Base-by-base conservation (phyloP, 2,113 vertebrate genomes). In the Hystrix brachyura region DNA sequence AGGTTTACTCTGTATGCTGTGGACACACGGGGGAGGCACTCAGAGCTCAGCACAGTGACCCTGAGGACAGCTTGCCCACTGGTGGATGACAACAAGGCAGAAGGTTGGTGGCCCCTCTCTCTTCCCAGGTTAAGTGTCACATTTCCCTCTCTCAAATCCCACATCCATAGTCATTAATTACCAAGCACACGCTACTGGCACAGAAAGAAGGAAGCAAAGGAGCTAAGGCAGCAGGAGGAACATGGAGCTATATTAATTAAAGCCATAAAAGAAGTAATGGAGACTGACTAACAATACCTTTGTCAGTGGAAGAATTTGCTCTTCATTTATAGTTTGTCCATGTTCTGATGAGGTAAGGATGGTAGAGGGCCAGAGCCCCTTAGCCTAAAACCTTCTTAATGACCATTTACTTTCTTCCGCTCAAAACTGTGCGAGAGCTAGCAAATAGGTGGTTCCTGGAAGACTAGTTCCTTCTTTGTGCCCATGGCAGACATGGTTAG, bases 1-100 rank as follows among this genome's bases (percentile, higher is more conserved):
- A 99, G 99, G 96, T 99, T 99, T 90, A 99, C 99, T 64, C 99
- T 99, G 12, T 99, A 99, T 0, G 99, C 99, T 0, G 99, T 99
- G 98, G 99, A 99, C 89, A 99, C 99, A 0, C 99, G 99, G 67
- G 99, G 99, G 8, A 99, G 99, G 93, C 99, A 99, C 88, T 99
- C 99, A 0, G 99, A 99, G 87, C 98, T 99, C 34, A 99, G 99
- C 98, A 99, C 99, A 0, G 99, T 99, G 91, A 99, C 99, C 1
- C 98, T 99, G 83, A 99, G 99, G 91, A 99, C 99, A 0, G 99
- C 99, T 29, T 99, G 99, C 98, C 99, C 99, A 0, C 99, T 99
- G 98, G 99, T 99, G 59, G 99, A 99, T 2, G 99, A 99, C 98
- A 99, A 99, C 96, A 99, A 99, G 94, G 99, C 99, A 92, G 99